A percentile compares a stretch with the other conserved stretches of the same genome.
These are phyloP conservation scores for Neomorphus geoffroyi DNA, from an alignment of 2,797 vertebrate genomes.

Conservation along the genomic window DNA sequence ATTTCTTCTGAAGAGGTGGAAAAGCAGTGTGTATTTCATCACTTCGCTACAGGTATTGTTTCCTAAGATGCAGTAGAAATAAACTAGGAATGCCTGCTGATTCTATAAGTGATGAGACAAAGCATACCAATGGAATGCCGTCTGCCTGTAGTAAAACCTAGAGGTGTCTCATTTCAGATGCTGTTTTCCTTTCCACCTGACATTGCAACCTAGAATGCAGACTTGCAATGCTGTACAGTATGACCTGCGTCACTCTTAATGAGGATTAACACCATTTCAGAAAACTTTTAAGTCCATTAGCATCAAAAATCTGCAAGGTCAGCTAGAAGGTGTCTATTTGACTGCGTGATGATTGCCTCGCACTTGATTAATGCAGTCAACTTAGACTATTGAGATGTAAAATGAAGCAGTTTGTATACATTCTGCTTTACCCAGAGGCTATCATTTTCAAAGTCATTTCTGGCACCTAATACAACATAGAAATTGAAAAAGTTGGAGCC, in stretches of 20 bases:
- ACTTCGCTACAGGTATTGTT: not conserved
- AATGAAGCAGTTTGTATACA: constrained; percentile 63
- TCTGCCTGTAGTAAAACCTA: not conserved
- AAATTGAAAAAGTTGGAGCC: constrained; percentile 52
- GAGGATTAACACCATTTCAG: not conserved
- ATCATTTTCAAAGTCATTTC: constrained; percentile 49
- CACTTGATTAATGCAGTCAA: constrained; percentile 46
- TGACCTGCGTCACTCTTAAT: not conserved
- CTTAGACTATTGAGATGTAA: constrained; percentile 39
- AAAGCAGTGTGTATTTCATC: not conserved
- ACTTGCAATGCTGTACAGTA: not conserved
- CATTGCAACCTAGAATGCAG: not conserved
- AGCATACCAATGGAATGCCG: not conserved
- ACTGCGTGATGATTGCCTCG: not conserved
- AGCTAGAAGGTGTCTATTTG: not conserved
- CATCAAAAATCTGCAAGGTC: constrained; percentile 14
- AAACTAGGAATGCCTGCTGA: not conserved
- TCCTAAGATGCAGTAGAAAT: not conserved
- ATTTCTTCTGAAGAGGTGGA: not conserved
- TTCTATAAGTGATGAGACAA: not conserved
- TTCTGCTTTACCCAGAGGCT: constrained; percentile 48
- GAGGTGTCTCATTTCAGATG: not conserved
- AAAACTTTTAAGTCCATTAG: not conserved
- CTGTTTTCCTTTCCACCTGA: not conserved
- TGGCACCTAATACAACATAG: constrained; percentile 3